A percentile compares a stretch with the other conserved stretches of the same genome.
Evolutionary conservation across 2,113 vertebrate genomes (phyloP).

Genomic region (Poeciliopsis occidentalis): DNA sequence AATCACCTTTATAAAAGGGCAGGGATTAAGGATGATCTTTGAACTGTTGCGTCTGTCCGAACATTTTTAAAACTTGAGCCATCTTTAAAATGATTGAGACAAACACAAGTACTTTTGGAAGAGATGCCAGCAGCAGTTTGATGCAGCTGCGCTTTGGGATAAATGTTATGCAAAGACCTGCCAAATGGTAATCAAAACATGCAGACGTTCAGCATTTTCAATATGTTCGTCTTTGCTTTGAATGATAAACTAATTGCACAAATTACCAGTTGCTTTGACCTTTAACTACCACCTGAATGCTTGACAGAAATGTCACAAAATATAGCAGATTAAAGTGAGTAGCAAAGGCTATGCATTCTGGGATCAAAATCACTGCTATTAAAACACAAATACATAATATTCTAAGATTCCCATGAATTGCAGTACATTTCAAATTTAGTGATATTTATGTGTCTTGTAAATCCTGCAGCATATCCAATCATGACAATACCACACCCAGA

Average conservation of each 20-base stretch:
- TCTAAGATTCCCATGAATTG: not conserved
- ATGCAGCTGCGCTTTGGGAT: not conserved
- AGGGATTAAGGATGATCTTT: not conserved
- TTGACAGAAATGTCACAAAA: not conserved
- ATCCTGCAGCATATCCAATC: not conserved
- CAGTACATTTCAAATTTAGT: not conserved
- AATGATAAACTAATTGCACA: not conserved
- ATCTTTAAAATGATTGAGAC: not conserved
- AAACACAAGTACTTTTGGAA: not conserved
- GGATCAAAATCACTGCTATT: not conserved
- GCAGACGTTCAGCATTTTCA: slow-evolving; percentile 1
- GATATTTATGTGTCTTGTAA: not conserved
- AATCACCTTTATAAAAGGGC: slow-evolving; percentile 85
- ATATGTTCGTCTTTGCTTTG: not conserved
- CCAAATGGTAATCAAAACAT: not conserved
- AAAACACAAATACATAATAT: not conserved
- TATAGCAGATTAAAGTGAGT: not conserved
- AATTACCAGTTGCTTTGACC: not conserved
- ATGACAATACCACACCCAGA: not conserved
- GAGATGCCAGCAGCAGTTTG: not conserved
- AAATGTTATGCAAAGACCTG: not conserved
- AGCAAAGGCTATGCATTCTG: not conserved
- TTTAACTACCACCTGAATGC: not conserved
- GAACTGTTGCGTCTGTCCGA: not conserved
- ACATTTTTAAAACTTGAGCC: not conserved